phyloP scores from a whole-genome alignment of 1,140 invertebrate genomes.

The Aphaenogaster rudis region DNA sequence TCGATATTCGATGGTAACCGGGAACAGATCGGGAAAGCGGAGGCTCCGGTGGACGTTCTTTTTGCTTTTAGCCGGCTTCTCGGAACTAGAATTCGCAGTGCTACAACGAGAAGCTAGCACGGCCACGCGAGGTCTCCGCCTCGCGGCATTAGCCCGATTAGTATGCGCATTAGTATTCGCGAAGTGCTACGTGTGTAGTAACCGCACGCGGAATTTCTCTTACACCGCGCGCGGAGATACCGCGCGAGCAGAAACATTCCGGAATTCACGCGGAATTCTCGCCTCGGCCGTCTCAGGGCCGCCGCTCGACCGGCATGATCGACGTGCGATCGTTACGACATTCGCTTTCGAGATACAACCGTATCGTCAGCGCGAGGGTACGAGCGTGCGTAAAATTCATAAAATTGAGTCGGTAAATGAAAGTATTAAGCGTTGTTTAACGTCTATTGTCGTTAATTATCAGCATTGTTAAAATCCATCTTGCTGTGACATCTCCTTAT shows the following conservation, averaged over 20 bases:
- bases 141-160: constrained; percentile 40
- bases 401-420: not conserved
- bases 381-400: constrained; percentile 1
- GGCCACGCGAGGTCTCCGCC: constrained; percentile 4
- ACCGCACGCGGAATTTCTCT: constrained; percentile 56
- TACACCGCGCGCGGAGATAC: constrained; percentile 21
- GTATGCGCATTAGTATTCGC: constrained; percentile 63
- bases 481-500: not conserved
- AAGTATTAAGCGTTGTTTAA: not conserved
- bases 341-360: constrained; percentile 42
- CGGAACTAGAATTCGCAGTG: constrained; percentile 22
- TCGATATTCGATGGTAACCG: not conserved
- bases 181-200: constrained; percentile 32
- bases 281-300: constrained; percentile 54
- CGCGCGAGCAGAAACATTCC: constrained; percentile 48
- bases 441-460: not conserved
- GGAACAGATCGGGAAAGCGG: not conserved
- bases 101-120: not conserved
- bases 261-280: constrained; percentile 65
- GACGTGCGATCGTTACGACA: constrained; percentile 34
- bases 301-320: constrained; percentile 33
- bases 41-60: not conserved
- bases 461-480: constrained; percentile 1
- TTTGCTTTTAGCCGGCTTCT: not conserved
- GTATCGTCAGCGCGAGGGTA: constrained; percentile 7